Evolutionary conservation across 2,888 invertebrate genomes (phyloP).

Genomic region (Lasioglossum calceatum): DNA sequence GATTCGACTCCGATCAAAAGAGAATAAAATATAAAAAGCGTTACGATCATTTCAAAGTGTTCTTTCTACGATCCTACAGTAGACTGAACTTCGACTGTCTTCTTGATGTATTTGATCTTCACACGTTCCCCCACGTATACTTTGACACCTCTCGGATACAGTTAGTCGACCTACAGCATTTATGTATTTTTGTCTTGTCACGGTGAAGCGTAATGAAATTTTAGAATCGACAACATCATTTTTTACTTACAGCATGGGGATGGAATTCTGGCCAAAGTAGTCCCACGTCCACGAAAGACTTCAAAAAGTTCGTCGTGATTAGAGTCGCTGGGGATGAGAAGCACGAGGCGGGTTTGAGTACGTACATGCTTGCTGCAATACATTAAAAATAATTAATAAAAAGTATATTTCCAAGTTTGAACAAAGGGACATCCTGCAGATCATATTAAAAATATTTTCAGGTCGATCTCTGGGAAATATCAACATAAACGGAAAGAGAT

Average conservation of each 20-base stretch:
- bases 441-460: slow-evolving; percentile 51
- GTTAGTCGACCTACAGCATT: slow-evolving; percentile 68
- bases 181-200: slow-evolving; percentile 16
- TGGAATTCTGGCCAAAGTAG: slow-evolving; percentile 85
- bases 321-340: slow-evolving; percentile 87
- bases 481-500: slow-evolving; percentile 84
- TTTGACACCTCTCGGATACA: slow-evolving; percentile 74
- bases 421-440: background rate
- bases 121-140: slow-evolving; percentile 66
- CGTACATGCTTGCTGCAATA: slow-evolving; percentile 52
- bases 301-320: slow-evolving; percentile 88
- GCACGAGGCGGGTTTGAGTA: slow-evolving; percentile 83
- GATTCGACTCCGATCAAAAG: slow-evolving; percentile 41
- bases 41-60: slow-evolving; percentile 47
- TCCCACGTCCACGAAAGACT: slow-evolving; percentile 85
- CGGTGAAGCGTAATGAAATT: background rate
- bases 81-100: slow-evolving; percentile 47
- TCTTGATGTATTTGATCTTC: slow-evolving; percentile 69
- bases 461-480: slow-evolving; percentile 83
- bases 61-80: background rate
- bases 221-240: background rate
- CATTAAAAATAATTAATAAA: background rate
- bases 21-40: slow-evolving; percentile 21
- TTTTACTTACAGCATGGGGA: slow-evolving; percentile 83
- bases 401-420: background rate